phyloP scores from a whole-genome alignment of 2,113 vertebrate genomes.

The Phyllostomus discolor region DNA sequence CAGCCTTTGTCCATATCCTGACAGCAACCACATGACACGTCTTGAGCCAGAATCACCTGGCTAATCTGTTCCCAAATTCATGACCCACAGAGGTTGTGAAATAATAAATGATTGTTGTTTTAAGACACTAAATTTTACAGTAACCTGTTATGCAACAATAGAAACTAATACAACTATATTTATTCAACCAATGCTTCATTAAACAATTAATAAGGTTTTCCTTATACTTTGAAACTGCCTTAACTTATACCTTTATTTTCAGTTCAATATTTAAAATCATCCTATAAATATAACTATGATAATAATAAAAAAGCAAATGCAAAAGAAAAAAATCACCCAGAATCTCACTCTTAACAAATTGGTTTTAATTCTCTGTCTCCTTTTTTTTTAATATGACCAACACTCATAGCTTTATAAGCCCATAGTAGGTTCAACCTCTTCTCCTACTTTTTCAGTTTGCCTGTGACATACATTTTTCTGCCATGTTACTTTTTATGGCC shows the following conservation, averaged over 20 bases:
- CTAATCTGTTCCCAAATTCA: not conserved
- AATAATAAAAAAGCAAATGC: not conserved
- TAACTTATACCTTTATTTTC: not conserved
- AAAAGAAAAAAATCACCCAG: not conserved
- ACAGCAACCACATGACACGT: not conserved
- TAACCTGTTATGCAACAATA: not conserved
- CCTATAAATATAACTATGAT: not conserved
- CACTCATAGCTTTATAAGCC: not conserved
- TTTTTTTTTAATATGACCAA: not conserved
- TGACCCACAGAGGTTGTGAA: not conserved
- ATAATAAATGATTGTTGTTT: not conserved
- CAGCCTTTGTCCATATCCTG: not conserved
- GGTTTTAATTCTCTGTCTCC: not conserved
- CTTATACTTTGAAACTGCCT: not conserved
- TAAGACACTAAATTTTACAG: not conserved
- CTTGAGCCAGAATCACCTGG: not conserved
- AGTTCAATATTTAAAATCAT: slow-evolving; percentile 30
- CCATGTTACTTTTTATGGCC: not conserved
- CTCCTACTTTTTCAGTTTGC: not conserved
- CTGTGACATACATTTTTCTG: not conserved
- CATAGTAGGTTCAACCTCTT: not conserved
- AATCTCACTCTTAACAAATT: not conserved
- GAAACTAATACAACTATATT: not conserved
- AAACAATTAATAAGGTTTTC: not conserved
- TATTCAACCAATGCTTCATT: not conserved